Conservation (phyloP, 2,113 vertebrate species). For the Scolopax mira region DNA sequence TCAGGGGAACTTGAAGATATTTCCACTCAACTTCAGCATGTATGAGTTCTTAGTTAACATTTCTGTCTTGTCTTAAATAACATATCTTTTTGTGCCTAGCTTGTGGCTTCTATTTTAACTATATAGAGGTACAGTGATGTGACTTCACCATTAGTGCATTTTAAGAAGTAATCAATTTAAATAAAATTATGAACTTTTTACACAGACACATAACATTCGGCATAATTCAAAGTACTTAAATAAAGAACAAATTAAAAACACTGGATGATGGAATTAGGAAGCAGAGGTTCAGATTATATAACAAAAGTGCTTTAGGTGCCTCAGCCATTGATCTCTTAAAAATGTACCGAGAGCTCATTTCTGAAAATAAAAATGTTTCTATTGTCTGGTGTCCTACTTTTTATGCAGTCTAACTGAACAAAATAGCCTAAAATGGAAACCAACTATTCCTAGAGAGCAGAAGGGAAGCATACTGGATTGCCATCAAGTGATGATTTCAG, state of each 20-base stretch:
- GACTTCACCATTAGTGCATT: background rate
- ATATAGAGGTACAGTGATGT: background rate
- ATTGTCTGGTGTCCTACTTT: conserved; percentile 37
- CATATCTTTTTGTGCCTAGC: background rate
- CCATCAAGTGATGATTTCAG: background rate
- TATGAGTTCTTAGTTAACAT: background rate
- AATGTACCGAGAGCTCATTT: background rate
- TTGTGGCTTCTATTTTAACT: background rate
- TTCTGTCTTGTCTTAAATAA: background rate
- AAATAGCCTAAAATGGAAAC: background rate
- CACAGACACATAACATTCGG: fast-evolving
- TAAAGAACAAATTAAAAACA: background rate
- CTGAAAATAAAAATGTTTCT: conserved; percentile 3
- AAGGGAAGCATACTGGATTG: background rate
- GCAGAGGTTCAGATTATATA: background rate
- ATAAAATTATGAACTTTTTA: background rate
- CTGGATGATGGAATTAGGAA: background rate
- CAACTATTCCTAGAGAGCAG: conserved; percentile 22
- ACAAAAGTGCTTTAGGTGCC: background rate
- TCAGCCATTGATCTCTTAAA: background rate
- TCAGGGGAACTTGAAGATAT: background rate
- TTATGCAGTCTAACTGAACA: background rate
- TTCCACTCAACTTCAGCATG: background rate
- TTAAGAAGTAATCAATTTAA: background rate
- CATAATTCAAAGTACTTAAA: background rate